Evolutionary conservation across 1,140 invertebrate species (phyloP).

Genomic region (Lutraria rhynchaena): DNA sequence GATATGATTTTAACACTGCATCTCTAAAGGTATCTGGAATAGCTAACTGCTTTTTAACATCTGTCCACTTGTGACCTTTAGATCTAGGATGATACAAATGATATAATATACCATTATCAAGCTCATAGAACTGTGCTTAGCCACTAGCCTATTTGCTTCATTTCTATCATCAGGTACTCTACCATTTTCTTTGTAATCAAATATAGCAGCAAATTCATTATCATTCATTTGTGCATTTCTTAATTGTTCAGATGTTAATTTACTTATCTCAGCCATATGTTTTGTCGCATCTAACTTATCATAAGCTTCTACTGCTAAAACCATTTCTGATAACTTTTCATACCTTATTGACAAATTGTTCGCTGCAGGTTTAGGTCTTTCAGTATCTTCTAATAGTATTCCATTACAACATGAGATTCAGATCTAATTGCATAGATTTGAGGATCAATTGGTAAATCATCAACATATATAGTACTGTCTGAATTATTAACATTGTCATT

Average conservation of each 20-base stretch:
- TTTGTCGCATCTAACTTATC: not conserved
- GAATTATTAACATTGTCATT: no score
- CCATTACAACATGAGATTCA: no score
- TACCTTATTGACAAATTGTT: no score
- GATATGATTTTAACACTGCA: slow-evolving; percentile 32
- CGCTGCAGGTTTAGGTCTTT: no score
- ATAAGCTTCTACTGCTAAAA: no score
- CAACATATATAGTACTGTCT: no score
- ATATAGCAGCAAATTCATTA: not conserved
- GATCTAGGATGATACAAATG: slow-evolving; percentile 25
- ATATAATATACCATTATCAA: not conserved
- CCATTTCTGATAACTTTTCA: no score
- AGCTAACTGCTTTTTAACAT: slow-evolving; percentile 34
- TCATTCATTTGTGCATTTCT: not conserved
- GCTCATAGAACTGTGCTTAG: not conserved
- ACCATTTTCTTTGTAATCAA: slow-evolving; percentile 18
- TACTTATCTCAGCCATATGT: not conserved
- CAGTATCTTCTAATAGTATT: no score
- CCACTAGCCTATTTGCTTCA: not conserved
- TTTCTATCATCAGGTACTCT: slow-evolving; percentile 2
- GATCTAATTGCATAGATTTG: no score
- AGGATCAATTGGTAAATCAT: no score
- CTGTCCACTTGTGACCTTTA: slow-evolving; percentile 24
- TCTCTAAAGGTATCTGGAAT: slow-evolving; percentile 14
- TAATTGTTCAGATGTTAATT: not conserved